These are phyloP conservation scores for Syngnathus floridae DNA, from an alignment of 2,113 vertebrate species.

Conservation along the genomic window DNA sequence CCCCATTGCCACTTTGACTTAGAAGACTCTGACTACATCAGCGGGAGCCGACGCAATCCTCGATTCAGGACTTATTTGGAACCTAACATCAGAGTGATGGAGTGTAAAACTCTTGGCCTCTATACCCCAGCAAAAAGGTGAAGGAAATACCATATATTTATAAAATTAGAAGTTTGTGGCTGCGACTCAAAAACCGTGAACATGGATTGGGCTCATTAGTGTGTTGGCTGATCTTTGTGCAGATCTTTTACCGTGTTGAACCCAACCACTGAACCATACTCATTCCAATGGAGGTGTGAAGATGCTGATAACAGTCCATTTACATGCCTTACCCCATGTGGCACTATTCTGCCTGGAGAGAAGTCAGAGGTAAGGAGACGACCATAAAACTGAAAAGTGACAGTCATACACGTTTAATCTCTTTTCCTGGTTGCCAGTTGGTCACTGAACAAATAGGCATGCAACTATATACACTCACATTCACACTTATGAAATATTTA, in stretches of 20 bases:
- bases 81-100: conserved; percentile 73
- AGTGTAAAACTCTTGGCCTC: conserved; percentile 74
- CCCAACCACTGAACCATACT: conserved; percentile 74
- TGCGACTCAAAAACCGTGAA: background rate
- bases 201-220: background rate
- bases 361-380: conserved; percentile 71
- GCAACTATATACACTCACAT: background rate
- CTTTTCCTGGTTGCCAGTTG: background rate
- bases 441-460: background rate
- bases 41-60: conserved; percentile 35
- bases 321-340: conserved; percentile 73
- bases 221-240: conserved; percentile 19
- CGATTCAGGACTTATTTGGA: conserved; percentile 60
- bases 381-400: background rate
- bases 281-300: conserved; percentile 79
- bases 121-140: conserved; percentile 65
- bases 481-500: background rate
- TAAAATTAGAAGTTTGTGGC: background rate
- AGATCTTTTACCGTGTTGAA: conserved; percentile 82
- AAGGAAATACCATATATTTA: background rate
- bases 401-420: background rate
- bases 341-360: conserved; percentile 73
- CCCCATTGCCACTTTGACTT: conserved; percentile 81
- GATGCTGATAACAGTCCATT: conserved; percentile 68
- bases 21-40: conserved; percentile 80